Evolutionary conservation across 2,113 vertebrate species (phyloP).

Genomic region (Nerophis ophidion): DNA sequence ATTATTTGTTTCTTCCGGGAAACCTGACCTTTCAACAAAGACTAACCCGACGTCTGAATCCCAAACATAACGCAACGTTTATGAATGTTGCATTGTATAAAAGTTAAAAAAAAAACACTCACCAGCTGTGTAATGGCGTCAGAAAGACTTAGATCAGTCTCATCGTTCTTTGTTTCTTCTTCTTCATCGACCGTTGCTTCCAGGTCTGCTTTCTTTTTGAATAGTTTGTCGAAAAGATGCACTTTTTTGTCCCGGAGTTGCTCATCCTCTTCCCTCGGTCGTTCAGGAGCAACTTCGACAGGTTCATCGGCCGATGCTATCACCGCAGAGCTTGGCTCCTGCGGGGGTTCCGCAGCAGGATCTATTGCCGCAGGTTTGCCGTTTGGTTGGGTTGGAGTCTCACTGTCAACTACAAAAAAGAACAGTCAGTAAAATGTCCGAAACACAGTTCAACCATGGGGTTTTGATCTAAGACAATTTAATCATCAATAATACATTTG

Average conservation of each 20-base stretch:
- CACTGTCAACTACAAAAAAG: slow-evolving; percentile 59
- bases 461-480: too few species aligned
- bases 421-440: not conserved
- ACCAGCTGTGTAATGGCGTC: slow-evolving; percentile 21
- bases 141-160: slow-evolving; percentile 18
- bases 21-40: not conserved
- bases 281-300: slow-evolving; percentile 1
- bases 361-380: slow-evolving; percentile 51
- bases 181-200: slow-evolving; percentile 4
- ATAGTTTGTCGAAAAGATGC: slow-evolving; percentile 36
- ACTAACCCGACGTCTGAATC: not conserved
- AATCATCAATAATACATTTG: too few species aligned
- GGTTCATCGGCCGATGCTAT: not conserved
- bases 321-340: not conserved
- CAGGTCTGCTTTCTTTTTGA: slow-evolving; percentile 35
- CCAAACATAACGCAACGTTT: not conserved
- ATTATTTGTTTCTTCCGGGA: too few species aligned
- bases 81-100: not conserved
- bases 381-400: slow-evolving; percentile 50
- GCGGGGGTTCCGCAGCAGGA: slow-evolving; percentile 37
- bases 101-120: slow-evolving; percentile 18
- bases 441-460: not conserved
- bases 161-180: slow-evolving; percentile 16
- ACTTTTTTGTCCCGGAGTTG: slow-evolving; percentile 16
- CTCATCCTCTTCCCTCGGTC: slow-evolving; percentile 16